Evolutionary conservation across 2,797 vertebrate genomes (phyloP), one percentile per base, ranked within the genome.

Genomic region (Lacerta agilis): DNA sequence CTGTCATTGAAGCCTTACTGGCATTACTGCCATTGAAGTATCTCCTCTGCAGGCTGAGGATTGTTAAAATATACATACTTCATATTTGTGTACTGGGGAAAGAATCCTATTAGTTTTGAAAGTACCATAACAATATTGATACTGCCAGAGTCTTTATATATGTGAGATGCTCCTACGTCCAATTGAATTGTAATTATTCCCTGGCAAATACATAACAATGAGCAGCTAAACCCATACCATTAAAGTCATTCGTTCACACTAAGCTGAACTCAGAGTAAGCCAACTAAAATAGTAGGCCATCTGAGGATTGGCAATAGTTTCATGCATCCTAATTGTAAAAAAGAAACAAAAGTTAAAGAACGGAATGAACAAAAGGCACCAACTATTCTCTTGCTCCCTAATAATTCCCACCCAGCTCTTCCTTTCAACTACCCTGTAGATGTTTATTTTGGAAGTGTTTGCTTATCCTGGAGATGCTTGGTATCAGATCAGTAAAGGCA

Each of bases 401-500:
- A 8, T n/a, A 1, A 8, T 38, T 41, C 36, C 72, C 36, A 41
- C 67, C 23, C 17, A 1, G 18, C 8, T 75, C 36, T 75, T 75
- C 71, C 86, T 72, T 23, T 55, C 18, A 90, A 7, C 41, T 88
- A 69, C 7, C 41, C n/a, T 67, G 77, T 1, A 83, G 43, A 72
- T 78, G 13, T 58, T 49, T 84, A 2, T 84, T 75, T 41, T 15
- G 36, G 36, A 58, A n/a, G 5, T 64, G 90, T 90, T 88, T 87
- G 23, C 38, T 38, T 71, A 69, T 5, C 38, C 2, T 43, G 7
- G 84, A 38, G 82, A 43, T 67, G 11, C 66, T 82, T 82, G 11
- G n/a, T 36, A 1, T 45, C 67, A 58, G 25, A 87, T 86, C 83
- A 79, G 72, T 90, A 81, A 86, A 88, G 83, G 29, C 8, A 79